Percentiles rank a stretch among this genome's conserved stretches.
These are phyloP conservation scores for Calameuta pallipes DNA, from an alignment of 2,888 invertebrate species.

Conservation along the genomic window DNA sequence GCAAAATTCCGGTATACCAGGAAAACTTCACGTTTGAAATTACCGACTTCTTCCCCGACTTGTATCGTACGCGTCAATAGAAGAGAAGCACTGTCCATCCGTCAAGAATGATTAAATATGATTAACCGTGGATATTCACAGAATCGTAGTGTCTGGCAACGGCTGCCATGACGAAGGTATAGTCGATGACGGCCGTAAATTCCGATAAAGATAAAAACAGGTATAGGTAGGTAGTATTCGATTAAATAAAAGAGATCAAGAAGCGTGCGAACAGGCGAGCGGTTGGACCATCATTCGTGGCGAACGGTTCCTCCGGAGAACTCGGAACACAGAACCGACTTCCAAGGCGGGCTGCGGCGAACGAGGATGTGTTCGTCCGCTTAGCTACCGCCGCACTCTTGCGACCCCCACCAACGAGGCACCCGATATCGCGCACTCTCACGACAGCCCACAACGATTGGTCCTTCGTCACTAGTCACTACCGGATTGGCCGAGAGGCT, in stretches of 20 bases:
- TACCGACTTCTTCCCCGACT: not conserved
- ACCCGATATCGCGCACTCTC: constrained; percentile 22
- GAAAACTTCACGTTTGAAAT: not conserved
- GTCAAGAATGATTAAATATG: not conserved
- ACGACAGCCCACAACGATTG: constrained; percentile 23
- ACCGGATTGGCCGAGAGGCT: constrained; percentile 39
- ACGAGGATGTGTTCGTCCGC: constrained; percentile 59
- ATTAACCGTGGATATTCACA: not conserved
- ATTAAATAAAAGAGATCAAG: constrained; percentile 5
- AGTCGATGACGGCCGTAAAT: not conserved
- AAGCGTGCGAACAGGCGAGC: constrained; percentile 16
- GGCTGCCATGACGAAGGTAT: not conserved
- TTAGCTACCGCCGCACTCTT: constrained; percentile 58
- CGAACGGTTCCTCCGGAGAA: constrained; percentile 21
- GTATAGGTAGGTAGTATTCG: not conserved
- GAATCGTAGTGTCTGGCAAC: not conserved
- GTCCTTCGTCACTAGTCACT: constrained; percentile 33
- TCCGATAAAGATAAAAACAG: not conserved
- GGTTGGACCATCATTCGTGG: not conserved
- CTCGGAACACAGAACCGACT: constrained; percentile 54
- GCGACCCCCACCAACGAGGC: constrained; percentile 45
- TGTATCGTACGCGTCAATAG: not conserved
- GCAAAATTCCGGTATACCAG: not conserved
- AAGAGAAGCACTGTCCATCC: constrained; percentile 1
- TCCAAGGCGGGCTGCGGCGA: constrained; percentile 58